Base-by-base conservation (phyloP, 2,888 invertebrate genomes). In the Drosophila tripunctata region DNA sequence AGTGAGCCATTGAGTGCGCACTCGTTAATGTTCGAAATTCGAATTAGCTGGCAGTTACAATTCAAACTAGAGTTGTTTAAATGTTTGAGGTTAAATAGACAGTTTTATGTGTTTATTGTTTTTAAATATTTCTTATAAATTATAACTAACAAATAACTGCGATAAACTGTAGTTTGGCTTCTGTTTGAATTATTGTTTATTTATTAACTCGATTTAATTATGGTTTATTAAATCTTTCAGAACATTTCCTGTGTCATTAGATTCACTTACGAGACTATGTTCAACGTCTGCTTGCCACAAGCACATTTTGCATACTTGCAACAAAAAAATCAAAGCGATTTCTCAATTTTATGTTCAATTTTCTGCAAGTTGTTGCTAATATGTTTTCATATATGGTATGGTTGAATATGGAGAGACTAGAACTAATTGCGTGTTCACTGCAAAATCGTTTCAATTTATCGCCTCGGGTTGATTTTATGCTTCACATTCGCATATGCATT, bases 371-470 rank as follows among this genome's bases (percentile, higher is more conserved):
- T 45, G 43, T 19, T 52, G 31, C 35, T 15, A 7, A 24, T 17
- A 48, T 72, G 56, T 63, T 69, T 64, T 27, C 27, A 27, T 52
- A 60, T 67, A 65, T 57, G 58, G 44, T n/a, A 31, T n/a, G 6
- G 14, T 12, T n/a, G 12, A 5, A 33, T 5, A 33, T 5, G 14
- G 33, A n/a, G 41, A 33, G 78, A 69, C 78, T 80, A 78, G 82
- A 81, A 82, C 81, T 81, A 81, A 81, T 81, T 86, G 81, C 87
- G 82, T 87, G 85, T 72, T 87, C 87, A 85, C 74, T 67, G 77
- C 82, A 61, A 72, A 87, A 82, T 87, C 71, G 69, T 81, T 81
- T 83, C 85, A 78, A 87, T 83, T 87, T 85, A 83, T 87, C 85
- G 83, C 87, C 85, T 68, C 82, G 22, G 87, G 87, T 71, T 85